Percentiles rank a stretch among this genome's conserved stretches.
These are phyloP conservation scores for Festucalex cinctus DNA, from an alignment of 2,113 vertebrate genomes.

Conservation along the genomic window DNA sequence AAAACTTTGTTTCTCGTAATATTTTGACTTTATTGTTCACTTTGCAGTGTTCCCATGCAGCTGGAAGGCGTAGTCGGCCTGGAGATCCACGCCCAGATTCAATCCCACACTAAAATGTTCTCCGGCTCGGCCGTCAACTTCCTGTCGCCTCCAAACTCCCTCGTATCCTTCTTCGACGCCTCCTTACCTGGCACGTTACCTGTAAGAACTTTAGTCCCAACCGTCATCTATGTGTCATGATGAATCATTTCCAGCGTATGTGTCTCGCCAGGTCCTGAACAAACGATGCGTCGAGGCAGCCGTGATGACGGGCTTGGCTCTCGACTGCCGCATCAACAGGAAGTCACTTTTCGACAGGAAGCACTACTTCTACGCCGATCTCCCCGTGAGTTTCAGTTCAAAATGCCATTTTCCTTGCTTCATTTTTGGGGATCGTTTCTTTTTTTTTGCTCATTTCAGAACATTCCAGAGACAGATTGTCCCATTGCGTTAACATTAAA, in stretches of 20 bases:
- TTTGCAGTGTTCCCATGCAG: slow-evolving; percentile 65
- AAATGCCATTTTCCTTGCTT: slow-evolving; percentile 35
- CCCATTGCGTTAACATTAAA: too few relatives aligned
- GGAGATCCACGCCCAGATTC: slow-evolving; percentile 95
- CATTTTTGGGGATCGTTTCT: slow-evolving; percentile 13
- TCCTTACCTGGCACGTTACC: slow-evolving; percentile 96
- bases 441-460: too few relatives aligned
- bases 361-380: slow-evolving; percentile 98
- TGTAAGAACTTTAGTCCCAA: slow-evolving; percentile 69
- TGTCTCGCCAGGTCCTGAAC: slow-evolving; percentile 85
- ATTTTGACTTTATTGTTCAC: neutral
- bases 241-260: neutral
- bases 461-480: too few relatives aligned
- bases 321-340: slow-evolving; percentile 90
- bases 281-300: slow-evolving; percentile 93
- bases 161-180: slow-evolving; percentile 94
- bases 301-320: slow-evolving; percentile 90
- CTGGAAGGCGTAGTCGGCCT: slow-evolving; percentile 89
- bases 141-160: slow-evolving; percentile 89
- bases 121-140: slow-evolving; percentile 86
- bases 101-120: slow-evolving; percentile 91
- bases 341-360: slow-evolving; percentile 97
- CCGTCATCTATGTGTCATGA: neutral
- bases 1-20: neutral
- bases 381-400: slow-evolving; percentile 83